phyloP scores from a whole-genome alignment of 2,797 vertebrate genomes.

The Molossus molossus region DNA sequence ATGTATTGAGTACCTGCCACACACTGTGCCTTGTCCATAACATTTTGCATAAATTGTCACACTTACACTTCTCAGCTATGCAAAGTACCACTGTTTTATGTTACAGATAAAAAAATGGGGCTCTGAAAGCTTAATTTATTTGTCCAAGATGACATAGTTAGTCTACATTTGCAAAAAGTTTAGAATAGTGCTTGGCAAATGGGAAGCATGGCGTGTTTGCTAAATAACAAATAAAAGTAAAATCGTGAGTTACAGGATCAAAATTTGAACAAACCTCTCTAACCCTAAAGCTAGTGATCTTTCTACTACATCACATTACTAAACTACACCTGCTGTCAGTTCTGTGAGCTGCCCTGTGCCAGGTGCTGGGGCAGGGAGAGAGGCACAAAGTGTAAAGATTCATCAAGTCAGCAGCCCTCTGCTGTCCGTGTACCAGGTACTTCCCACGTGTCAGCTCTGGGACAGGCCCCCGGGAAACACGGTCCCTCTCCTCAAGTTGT shows the following conservation, averaged over 20 bases:
- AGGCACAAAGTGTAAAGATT: background rate
- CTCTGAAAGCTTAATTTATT: background rate
- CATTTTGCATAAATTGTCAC: background rate
- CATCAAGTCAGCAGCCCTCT: background rate
- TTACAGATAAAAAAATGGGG: background rate
- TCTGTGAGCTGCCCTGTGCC: background rate
- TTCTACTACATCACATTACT: background rate
- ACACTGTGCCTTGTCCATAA: fast-evolving
- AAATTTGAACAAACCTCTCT: background rate
- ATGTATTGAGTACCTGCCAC: background rate
- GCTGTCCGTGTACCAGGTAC: background rate
- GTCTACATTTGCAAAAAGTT: background rate
- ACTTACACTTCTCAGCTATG: background rate
- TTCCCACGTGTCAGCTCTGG: background rate
- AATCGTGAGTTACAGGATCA: background rate
- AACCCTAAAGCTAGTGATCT: background rate
- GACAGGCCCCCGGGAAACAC: background rate
- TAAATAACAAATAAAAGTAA: background rate
- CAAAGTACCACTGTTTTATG: background rate
- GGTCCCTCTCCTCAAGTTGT: background rate
- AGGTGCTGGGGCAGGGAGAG: fast-evolving
- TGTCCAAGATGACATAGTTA: background rate
- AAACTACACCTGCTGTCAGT: too few relatives aligned
- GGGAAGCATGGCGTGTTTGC: background rate
- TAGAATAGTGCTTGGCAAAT: background rate